phyloP scores from a whole-genome alignment of 2,888 invertebrate genomes.

The Gisinianus flammeolus region DNA sequence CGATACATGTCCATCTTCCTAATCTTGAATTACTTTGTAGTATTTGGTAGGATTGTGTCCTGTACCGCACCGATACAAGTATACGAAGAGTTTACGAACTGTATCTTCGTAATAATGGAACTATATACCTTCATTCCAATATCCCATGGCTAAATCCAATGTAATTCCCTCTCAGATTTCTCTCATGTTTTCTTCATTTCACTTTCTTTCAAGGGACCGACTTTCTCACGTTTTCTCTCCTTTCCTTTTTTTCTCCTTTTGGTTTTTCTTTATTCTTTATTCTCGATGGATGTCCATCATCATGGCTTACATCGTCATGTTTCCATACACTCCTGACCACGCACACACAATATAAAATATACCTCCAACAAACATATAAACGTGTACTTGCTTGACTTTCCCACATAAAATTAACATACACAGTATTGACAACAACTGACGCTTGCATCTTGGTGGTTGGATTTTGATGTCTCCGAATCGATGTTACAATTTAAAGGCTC shows the following conservation, averaged over 20 bases:
- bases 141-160: slow-evolving; percentile 39
- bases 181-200: slow-evolving; percentile 3
- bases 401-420: no score
- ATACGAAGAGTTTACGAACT: no score
- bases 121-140: slow-evolving; percentile 2
- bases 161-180: slow-evolving; percentile 42
- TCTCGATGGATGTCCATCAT: background rate
- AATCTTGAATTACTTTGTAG: slow-evolving; percentile 24
- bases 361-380: background rate
- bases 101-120: no score
- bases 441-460: no score
- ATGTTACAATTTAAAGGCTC: no score
- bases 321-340: background rate
- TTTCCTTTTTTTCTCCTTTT: background rate
- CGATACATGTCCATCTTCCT: slow-evolving; percentile 22
- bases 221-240: slow-evolving; percentile 1
- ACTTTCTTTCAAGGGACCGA: slow-evolving; percentile 5
- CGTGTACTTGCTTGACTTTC: background rate
- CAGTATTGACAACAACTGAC: no score
- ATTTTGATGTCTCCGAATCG: no score
- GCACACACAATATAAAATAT: background rate
- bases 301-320: background rate
- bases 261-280: background rate
- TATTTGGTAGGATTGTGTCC: background rate
- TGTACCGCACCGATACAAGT: no score